Evolutionary conservation across 2,888 invertebrate species (phyloP).

Genomic region (Phengaris alcon): DNA sequence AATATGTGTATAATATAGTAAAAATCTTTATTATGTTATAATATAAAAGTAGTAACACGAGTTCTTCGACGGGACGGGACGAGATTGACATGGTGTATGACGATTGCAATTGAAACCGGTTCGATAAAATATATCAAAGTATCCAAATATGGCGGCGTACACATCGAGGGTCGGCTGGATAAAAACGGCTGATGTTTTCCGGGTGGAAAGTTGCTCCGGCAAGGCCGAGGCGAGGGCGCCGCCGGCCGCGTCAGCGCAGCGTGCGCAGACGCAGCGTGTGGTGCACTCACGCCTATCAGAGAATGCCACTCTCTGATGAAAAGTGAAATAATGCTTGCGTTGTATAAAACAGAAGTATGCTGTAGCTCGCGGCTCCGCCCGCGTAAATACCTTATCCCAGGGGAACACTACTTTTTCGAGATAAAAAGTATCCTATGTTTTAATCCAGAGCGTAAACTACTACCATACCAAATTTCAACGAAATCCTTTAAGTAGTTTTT

Average conservation of each 20-base stretch:
- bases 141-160: conserved; percentile 51
- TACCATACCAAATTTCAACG: too few relatives aligned
- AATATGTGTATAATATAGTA: too few relatives aligned
- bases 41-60: too few relatives aligned
- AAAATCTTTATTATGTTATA: too few relatives aligned
- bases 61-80: too few relatives aligned
- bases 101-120: conserved; percentile 20
- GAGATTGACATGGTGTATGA: neutral
- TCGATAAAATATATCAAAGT: conserved; percentile 25
- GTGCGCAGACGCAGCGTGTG: conserved; percentile 29
- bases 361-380: too few relatives aligned
- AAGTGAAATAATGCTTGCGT: too few relatives aligned
- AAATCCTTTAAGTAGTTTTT: too few relatives aligned
- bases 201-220: conserved; percentile 71
- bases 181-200: conserved; percentile 56
- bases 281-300: neutral
- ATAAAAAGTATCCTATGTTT: too few relatives aligned
- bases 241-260: conserved; percentile 52
- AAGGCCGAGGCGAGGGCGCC: conserved; percentile 63
- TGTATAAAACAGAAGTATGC: neutral
- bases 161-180: conserved; percentile 42
- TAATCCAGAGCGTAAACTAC: too few relatives aligned
- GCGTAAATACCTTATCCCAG: too few relatives aligned
- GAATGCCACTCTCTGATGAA: neutral
- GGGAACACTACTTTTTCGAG: too few relatives aligned